A percentile compares a stretch with the other conserved stretches of the same genome.
These are phyloP conservation scores for Poecilia latipinna DNA, from an alignment of 2,113 vertebrate species.

Conservation along the genomic window DNA sequence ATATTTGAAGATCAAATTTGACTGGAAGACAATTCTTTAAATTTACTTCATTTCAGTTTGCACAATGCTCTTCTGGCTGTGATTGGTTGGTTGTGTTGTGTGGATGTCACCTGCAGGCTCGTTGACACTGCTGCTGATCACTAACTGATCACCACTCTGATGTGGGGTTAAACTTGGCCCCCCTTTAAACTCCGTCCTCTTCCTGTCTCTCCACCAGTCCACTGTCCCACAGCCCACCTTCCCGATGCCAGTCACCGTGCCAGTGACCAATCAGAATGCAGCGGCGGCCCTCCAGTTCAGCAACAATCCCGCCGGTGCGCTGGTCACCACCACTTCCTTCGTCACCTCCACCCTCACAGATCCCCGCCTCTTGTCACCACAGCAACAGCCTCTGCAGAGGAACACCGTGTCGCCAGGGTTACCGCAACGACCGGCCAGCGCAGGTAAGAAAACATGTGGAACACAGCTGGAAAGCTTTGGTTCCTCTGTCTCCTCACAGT, in stretches of 20 bases:
- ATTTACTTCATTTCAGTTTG: constrained; percentile 23
- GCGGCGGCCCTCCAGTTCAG: constrained; percentile 88
- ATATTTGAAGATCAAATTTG: too few relatives aligned
- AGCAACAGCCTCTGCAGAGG: constrained; percentile 90
- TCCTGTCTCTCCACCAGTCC: constrained; percentile 83
- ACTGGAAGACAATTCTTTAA: background rate
- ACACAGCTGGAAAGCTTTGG: constrained; percentile 13
- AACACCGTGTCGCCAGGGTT: constrained; percentile 92
- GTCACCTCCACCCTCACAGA: constrained; percentile 92
- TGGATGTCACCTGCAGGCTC: constrained; percentile 33
- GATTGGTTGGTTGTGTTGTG: constrained; percentile 18
- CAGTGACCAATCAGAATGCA: constrained; percentile 90
- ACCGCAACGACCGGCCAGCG: constrained; percentile 93
- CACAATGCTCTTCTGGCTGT: constrained; percentile 28
- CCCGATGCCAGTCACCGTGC: constrained; percentile 96
- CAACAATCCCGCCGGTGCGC: constrained; percentile 85
- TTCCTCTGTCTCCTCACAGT: background rate
- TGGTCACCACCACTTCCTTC: constrained; percentile 91
- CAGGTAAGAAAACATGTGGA: constrained; percentile 79
- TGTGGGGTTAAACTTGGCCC: background rate
- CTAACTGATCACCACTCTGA: constrained; percentile 49
- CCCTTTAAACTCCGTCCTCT: constrained; percentile 35
- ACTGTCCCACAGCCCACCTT: constrained; percentile 92
- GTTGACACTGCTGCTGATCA: constrained; percentile 51
- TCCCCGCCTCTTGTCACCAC: constrained; percentile 92